phyloP scores from a whole-genome alignment of 2,888 invertebrate species.

The Microctonus brassicae region DNA sequence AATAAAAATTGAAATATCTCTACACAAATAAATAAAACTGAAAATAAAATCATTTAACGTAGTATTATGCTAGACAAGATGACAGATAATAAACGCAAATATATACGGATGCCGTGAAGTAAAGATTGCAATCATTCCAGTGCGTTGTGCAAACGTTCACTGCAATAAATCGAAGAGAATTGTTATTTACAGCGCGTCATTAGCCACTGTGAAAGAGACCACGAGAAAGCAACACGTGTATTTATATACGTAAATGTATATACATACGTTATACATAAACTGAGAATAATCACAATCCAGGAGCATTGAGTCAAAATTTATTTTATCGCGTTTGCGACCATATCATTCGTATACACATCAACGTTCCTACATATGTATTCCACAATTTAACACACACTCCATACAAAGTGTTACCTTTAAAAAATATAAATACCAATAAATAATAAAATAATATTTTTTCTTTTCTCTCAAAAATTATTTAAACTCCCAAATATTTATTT shows the following conservation, averaged over 20 bases:
- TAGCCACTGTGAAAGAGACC: conserved; percentile 46
- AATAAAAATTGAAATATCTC: neutral
- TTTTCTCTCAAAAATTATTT: too few species aligned
- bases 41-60: neutral
- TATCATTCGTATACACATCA: too few species aligned
- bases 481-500: conserved; percentile 7
- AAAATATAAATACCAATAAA: conserved; percentile 1
- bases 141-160: conserved; percentile 41
- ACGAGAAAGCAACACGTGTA: conserved; percentile 29
- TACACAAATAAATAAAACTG: neutral
- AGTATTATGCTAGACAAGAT: neutral
- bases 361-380: conserved; percentile 34
- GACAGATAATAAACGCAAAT: conserved; percentile 9
- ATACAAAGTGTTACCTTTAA: neutral
- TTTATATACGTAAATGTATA: neutral
- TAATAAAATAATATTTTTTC: too few species aligned
- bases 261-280: neutral
- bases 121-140: conserved; percentile 43
- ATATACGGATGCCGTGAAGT: neutral
- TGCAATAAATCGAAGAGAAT: conserved; percentile 57
- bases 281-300: conserved; percentile 55
- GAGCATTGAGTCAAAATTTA: conserved; percentile 65
- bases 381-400: neutral
- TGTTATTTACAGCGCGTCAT: conserved; percentile 63
- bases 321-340: conserved; percentile 63